A percentile compares a stretch with the other conserved stretches of the same genome.
These are phyloP conservation scores for Nanorana parkeri DNA, from an alignment of 2,113 vertebrate species.

Conservation along the genomic window DNA sequence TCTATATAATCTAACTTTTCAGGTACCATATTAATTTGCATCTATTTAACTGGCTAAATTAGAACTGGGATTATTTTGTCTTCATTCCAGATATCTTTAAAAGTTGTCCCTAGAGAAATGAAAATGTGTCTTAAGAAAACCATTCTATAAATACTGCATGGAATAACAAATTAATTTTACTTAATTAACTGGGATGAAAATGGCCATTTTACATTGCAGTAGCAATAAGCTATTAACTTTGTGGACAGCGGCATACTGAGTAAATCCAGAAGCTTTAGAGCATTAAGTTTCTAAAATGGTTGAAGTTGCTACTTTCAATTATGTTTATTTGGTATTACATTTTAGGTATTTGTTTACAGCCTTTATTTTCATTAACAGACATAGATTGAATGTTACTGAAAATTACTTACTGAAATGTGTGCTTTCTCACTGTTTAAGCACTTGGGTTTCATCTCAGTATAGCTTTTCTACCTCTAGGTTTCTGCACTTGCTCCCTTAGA, in stretches of 20 bases:
- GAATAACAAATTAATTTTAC: conserved; percentile 49
- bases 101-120: conserved; percentile 48
- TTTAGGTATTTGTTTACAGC: conserved; percentile 26
- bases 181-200: conserved; percentile 48
- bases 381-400: not conserved
- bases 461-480: no score
- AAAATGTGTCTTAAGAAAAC: conserved; percentile 46
- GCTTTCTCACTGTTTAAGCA: no score
- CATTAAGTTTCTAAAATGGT: conserved; percentile 12
- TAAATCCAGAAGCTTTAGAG: conserved; percentile 13
- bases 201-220: conserved; percentile 38
- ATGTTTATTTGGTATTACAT: conserved; percentile 34
- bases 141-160: conserved; percentile 50
- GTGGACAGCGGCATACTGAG: conserved; percentile 13
- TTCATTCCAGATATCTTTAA: conserved; percentile 48
- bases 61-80: conserved; percentile 55
- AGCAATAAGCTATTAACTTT: conserved; percentile 50
- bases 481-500: no score
- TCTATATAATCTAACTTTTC: conserved; percentile 48
- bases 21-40: conserved; percentile 52
- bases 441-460: no score
- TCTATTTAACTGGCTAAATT: conserved; percentile 52
- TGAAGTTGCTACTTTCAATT: conserved; percentile 21
- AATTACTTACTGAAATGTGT: not conserved
- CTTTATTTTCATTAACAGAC: not conserved